Conservation (phyloP, 2,888 invertebrate species). For the Smittia aterrima region DNA sequence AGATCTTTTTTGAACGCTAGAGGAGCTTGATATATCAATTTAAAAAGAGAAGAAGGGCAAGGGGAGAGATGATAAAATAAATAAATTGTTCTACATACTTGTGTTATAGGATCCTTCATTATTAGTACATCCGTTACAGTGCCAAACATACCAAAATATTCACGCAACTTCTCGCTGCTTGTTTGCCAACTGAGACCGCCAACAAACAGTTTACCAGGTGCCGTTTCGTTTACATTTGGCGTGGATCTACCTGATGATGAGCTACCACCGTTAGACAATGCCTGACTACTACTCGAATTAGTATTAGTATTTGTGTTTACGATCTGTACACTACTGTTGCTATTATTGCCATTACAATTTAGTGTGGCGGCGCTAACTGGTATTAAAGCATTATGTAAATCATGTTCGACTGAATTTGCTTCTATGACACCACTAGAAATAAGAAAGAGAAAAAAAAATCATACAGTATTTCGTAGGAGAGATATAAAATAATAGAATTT, state of each 20-base stretch:
- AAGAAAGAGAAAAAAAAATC: conserved; percentile 47
- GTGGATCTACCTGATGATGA: conserved; percentile 75
- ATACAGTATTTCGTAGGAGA: too few species aligned
- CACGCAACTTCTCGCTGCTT: conserved; percentile 85
- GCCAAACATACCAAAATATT: conserved; percentile 90
- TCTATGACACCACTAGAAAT: conserved; percentile 60
- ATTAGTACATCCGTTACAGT: conserved; percentile 87
- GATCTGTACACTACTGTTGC: conserved; percentile 45
- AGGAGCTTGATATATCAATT: not conserved
- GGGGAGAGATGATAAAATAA: conserved; percentile 26
- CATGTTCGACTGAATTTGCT: conserved; percentile 52
- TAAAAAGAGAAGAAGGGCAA: not conserved
- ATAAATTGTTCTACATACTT: conserved; percentile 60
- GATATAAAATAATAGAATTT: conserved; percentile 45
- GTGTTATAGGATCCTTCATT: conserved; percentile 92
- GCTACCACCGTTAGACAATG: conserved; percentile 49
- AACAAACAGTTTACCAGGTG: conserved; percentile 84
- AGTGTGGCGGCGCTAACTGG: conserved; percentile 49
- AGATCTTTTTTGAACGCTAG: not conserved
- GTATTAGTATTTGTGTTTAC: conserved; percentile 42
- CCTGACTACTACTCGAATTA: conserved; percentile 41
- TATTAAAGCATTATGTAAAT: conserved; percentile 53
- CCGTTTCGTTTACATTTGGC: conserved; percentile 65
- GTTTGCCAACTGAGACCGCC: conserved; percentile 94
- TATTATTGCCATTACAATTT: conserved; percentile 47